Conservation (phyloP, 1,140 invertebrate species). For the Cheumatopsyche charites region DNA sequence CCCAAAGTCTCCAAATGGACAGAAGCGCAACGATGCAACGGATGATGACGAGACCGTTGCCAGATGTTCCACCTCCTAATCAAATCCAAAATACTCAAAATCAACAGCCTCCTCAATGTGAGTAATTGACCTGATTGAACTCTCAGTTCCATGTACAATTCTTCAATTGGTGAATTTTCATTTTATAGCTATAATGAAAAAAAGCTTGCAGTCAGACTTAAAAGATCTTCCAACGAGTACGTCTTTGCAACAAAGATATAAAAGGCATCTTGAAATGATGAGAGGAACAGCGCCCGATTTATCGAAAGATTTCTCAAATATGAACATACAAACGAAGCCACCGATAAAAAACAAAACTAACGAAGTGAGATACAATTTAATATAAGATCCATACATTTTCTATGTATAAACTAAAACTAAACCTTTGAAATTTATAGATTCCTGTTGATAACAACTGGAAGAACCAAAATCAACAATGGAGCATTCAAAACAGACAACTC, state of each 20-base stretch:
- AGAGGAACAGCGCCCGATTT: slow-evolving; percentile 44
- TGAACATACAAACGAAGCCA: slow-evolving; percentile 37
- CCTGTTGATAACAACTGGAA: slow-evolving; percentile 33
- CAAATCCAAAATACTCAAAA: slow-evolving; percentile 8
- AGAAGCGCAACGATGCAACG: slow-evolving; percentile 50
- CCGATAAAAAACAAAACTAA: slow-evolving; percentile 31
- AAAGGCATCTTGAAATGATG: slow-evolving; percentile 68
- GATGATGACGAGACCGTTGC: slow-evolving; percentile 60
- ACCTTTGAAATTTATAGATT: neutral
- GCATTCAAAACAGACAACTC: slow-evolving; percentile 22
- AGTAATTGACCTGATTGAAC: neutral
- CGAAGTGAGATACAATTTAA: neutral
- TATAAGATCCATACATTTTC: neutral
- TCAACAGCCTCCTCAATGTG: neutral
- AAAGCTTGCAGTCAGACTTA: neutral
- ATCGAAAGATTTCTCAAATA: slow-evolving; percentile 42
- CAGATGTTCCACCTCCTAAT: slow-evolving; percentile 52
- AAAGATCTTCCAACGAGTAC: slow-evolving; percentile 36
- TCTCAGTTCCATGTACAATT: neutral
- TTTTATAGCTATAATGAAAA: slow-evolving; percentile 16
- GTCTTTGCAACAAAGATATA: slow-evolving; percentile 66
- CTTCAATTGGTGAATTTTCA: neutral
- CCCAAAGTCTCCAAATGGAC: slow-evolving; percentile 51
- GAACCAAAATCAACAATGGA: slow-evolving; percentile 32
- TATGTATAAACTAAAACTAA: neutral